A percentile compares a stretch with the other conserved stretches of the same genome.
Evolutionary conservation across 2,888 invertebrate genomes (phyloP).

Genomic region (Dilophus febrilis): DNA sequence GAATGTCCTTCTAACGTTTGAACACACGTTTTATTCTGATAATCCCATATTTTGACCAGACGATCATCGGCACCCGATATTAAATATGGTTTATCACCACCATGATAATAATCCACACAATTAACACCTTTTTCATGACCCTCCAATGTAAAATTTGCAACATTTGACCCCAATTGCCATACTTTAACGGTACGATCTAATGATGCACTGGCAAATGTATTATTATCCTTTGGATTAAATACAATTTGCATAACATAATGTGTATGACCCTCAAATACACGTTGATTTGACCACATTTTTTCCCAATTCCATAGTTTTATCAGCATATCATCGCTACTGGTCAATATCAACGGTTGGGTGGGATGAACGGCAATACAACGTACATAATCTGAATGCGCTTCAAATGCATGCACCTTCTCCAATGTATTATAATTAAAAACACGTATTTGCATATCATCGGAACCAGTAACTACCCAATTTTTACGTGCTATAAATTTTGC

Average conservation of each 20-base stretch:
- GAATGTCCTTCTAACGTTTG: constrained; percentile 96
- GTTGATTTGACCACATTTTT: constrained; percentile 93
- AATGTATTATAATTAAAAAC: constrained; percentile 98
- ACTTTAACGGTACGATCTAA: constrained; percentile 94
- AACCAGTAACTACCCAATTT: constrained; percentile 97
- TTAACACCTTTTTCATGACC: constrained; percentile 98
- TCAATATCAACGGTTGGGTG: constrained; percentile 89
- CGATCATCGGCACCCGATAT: constrained; percentile 98
- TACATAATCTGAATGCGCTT: constrained; percentile 98
- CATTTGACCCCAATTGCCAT: constrained; percentile 96
- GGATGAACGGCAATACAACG: constrained; percentile 94
- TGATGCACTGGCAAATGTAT: constrained; percentile 98
- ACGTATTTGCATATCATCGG: constrained; percentile 79
- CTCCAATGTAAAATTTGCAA: constrained; percentile 94
- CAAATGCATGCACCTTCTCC: constrained; percentile 87
- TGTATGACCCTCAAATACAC: constrained; percentile 97
- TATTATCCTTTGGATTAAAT: constrained; percentile 98
- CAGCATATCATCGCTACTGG: constrained; percentile 95
- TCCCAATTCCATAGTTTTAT: constrained; percentile 99
- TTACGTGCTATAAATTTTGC: constrained; percentile 94
- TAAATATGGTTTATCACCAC: constrained; percentile 96
- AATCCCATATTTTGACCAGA: constrained; percentile 98
- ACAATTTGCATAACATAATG: constrained; percentile 99
- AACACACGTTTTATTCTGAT: constrained; percentile 98
- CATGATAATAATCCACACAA: constrained; percentile 97